phyloP scores from a whole-genome alignment of 2,797 vertebrate genomes.

The Vultur gryphus region DNA sequence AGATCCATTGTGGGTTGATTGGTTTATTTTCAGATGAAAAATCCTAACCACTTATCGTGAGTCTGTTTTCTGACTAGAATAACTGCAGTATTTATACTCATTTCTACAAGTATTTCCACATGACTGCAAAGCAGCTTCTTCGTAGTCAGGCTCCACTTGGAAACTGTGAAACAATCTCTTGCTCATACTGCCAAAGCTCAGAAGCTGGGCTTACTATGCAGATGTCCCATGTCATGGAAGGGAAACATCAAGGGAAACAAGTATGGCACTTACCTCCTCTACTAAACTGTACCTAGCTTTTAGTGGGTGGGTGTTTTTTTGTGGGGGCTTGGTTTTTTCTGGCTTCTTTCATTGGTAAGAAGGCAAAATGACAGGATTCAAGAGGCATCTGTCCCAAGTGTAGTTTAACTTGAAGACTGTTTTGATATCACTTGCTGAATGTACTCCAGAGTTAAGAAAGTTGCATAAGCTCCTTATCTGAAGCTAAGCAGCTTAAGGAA shows the following conservation, averaged over 20 bases:
- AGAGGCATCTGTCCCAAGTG: not conserved
- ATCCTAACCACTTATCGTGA: not conserved
- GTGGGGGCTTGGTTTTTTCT: not conserved
- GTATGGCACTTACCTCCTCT: not conserved
- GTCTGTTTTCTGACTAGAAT: not conserved
- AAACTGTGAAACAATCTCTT: not conserved
- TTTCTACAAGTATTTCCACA: not conserved
- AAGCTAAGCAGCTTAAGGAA: slow-evolving; percentile 30
- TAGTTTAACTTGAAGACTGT: not conserved
- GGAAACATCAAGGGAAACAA: not conserved
- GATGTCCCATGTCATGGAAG: not conserved
- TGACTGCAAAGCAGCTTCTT: not conserved
- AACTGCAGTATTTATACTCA: not conserved
- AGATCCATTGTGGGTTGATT: not conserved
- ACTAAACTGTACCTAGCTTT: accelerated
- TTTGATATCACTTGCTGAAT: not conserved
- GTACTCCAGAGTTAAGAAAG: not conserved
- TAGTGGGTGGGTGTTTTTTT: too few relatives aligned
- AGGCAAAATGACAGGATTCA: not conserved
- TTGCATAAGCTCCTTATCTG: slow-evolving; percentile 45
- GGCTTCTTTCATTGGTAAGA: not conserved
- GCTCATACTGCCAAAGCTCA: not conserved
- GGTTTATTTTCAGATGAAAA: not conserved
- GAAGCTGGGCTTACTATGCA: not conserved
- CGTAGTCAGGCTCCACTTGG: not conserved